Evolutionary conservation across 1,140 invertebrate genomes (phyloP).

Genomic region (Drosophila aff.): DNA sequence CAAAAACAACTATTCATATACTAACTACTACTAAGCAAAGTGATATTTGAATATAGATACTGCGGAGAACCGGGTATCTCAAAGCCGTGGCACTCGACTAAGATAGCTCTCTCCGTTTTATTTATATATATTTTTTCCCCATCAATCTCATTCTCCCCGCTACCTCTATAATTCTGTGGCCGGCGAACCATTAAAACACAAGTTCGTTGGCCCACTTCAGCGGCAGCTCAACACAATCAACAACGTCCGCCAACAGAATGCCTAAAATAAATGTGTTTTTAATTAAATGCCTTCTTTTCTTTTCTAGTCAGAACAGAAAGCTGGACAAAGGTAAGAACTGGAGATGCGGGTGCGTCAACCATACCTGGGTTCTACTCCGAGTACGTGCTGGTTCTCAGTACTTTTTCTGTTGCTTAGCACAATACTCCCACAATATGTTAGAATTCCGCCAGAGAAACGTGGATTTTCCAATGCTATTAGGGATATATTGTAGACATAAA

Average conservation of each 20-base stretch:
- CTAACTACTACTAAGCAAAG: too few relatives aligned
- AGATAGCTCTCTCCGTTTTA: constrained; percentile 2
- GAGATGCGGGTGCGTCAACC: constrained; percentile 29
- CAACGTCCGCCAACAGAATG: constrained; percentile 43
- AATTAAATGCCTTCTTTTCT: constrained; percentile 72
- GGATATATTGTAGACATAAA: constrained; percentile 15
- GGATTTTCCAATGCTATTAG: constrained; percentile 43
- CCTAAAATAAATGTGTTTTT: constrained; percentile 74
- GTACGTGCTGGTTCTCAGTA: constrained; percentile 27
- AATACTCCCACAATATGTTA: constrained; percentile 59
- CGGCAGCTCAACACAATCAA: constrained; percentile 36
- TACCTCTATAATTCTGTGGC: constrained; percentile 11
- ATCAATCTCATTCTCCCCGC: constrained; percentile 31
- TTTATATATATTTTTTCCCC: constrained; percentile 15
- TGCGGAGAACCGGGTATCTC: neutral
- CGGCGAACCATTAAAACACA: constrained; percentile 57
- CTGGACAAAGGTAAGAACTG: constrained; percentile 48
- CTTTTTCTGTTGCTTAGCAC: constrained; percentile 25
- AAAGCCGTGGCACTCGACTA: constrained; percentile 2
- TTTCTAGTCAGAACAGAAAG: constrained; percentile 35
- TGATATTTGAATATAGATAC: neutral
- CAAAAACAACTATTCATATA: neutral
- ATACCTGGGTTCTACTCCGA: constrained; percentile 14
- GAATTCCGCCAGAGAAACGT: constrained; percentile 28
- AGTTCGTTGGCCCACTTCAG: constrained; percentile 71